Evolutionary conservation across 2,797 vertebrate genomes (phyloP).

Genomic region (Chloroceryle inda): DNA sequence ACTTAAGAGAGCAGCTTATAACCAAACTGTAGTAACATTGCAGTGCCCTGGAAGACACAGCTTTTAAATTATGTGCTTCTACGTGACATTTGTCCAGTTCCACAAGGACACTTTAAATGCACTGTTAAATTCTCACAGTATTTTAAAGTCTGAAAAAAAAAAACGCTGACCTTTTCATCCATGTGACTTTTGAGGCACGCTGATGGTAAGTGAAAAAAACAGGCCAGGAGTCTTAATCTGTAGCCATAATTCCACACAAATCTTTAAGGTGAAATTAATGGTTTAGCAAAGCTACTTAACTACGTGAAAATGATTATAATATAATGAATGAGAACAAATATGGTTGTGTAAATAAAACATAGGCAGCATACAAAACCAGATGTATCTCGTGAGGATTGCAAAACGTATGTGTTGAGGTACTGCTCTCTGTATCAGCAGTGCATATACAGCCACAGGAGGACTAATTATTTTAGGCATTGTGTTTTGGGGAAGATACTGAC

Average conservation of each 20-base stretch:
- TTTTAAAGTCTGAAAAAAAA: background rate
- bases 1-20: background rate
- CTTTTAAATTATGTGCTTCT: constrained; percentile 2
- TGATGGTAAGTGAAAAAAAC: background rate
- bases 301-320: background rate
- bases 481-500: background rate
- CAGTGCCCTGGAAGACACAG: background rate
- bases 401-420: background rate
- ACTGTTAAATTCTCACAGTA: background rate
- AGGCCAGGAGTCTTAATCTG: background rate
- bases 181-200: background rate
- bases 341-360: background rate
- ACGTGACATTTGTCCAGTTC: constrained; percentile 8
- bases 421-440: background rate
- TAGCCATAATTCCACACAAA: background rate
- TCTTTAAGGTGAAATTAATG: background rate
- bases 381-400: background rate
- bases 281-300: constrained; percentile 5
- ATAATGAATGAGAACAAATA: background rate
- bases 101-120: background rate
- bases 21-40: background rate
- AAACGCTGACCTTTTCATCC: background rate
- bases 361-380: background rate
- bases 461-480: background rate
- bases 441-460: background rate